Conservation (phyloP, 2,113 vertebrate species). For the Lipophrys pholis region DNA sequence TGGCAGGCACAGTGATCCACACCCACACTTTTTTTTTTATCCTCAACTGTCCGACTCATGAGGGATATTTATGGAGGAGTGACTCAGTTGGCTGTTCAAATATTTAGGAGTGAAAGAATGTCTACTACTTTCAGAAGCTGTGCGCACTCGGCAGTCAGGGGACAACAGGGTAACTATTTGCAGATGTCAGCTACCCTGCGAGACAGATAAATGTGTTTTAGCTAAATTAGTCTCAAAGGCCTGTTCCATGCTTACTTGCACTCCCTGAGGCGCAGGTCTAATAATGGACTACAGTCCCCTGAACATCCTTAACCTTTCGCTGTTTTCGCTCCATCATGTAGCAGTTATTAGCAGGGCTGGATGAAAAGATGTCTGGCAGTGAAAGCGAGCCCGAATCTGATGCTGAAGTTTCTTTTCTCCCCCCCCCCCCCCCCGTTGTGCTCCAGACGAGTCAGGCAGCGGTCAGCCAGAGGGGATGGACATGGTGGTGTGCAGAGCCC, state of each 20-base stretch:
- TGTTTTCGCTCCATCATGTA: not conserved
- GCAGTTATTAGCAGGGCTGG: conserved; percentile 2
- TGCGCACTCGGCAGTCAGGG: conserved; percentile 44
- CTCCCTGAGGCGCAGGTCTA: conserved; percentile 29
- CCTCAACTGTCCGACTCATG: conserved; percentile 36
- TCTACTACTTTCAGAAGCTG: conserved; percentile 60
- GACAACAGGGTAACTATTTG: conserved; percentile 60
- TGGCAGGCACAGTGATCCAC: conserved; percentile 38
- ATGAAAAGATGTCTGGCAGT: conserved; percentile 1
- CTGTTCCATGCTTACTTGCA: conserved; percentile 11
- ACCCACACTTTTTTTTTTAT: conserved; percentile 38
- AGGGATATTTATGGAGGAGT: conserved; percentile 66
- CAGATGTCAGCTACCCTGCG: conserved; percentile 64
- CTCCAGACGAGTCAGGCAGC: conserved; percentile 85
- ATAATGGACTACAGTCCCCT: conserved; percentile 5
- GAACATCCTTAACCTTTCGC: conserved; percentile 9
- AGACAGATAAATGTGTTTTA: conserved; percentile 52
- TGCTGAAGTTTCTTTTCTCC: conserved; percentile 11
- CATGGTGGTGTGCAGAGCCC: conserved; percentile 84
- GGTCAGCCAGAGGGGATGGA: conserved; percentile 83
- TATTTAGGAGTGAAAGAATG: conserved; percentile 72
- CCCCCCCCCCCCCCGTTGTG: not conserved
- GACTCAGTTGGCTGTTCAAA: conserved; percentile 72
- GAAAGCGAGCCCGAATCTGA: conserved; percentile 9
- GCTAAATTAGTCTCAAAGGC: conserved; percentile 30